Evolutionary conservation across 2,888 invertebrate genomes (phyloP).

Genomic region (Diaprepes abbreviatus): DNA sequence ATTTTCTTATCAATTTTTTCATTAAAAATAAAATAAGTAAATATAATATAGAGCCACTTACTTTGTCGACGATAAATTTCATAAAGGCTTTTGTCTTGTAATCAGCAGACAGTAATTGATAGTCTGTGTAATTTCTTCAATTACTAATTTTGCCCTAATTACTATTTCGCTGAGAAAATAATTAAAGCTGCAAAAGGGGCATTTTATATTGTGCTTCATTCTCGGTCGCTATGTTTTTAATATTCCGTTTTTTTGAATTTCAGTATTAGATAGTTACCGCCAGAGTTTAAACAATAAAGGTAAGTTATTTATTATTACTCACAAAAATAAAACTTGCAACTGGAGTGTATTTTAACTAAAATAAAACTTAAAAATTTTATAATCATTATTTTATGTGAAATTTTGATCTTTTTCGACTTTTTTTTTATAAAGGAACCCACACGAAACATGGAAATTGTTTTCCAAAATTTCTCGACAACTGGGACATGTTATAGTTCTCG

Average conservation of each 20-base stretch:
- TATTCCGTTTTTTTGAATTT: slow-evolving; percentile 14
- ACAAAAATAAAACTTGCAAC: no score
- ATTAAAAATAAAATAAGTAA: neutral
- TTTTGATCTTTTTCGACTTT: no score
- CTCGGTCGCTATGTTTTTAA: slow-evolving; percentile 19
- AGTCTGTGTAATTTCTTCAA: slow-evolving; percentile 36
- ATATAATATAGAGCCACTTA: neutral
- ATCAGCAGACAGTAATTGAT: slow-evolving; percentile 31
- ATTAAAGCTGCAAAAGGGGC: slow-evolving; percentile 26
- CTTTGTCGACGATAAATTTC: slow-evolving; percentile 8
- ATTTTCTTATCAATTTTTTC: no score
- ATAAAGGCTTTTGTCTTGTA: slow-evolving; percentile 27
- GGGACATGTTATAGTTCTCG: no score
- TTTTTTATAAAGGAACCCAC: no score
- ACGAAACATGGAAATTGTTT: no score
- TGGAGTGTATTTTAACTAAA: no score
- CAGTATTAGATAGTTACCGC: slow-evolving; percentile 4
- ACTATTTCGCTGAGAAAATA: slow-evolving; percentile 27
- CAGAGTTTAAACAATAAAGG: no score
- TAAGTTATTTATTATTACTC: no score
- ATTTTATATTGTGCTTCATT: slow-evolving; percentile 9
- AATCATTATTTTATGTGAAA: no score
- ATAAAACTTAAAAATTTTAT: no score
- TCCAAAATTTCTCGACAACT: no score
- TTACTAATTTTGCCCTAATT: slow-evolving; percentile 32